These are phyloP conservation scores for Pseudorhiza aurosa DNA, from an alignment of 30 jellyfish, hydroid and myxozoan genomes.

Conservation along the genomic window DNA sequence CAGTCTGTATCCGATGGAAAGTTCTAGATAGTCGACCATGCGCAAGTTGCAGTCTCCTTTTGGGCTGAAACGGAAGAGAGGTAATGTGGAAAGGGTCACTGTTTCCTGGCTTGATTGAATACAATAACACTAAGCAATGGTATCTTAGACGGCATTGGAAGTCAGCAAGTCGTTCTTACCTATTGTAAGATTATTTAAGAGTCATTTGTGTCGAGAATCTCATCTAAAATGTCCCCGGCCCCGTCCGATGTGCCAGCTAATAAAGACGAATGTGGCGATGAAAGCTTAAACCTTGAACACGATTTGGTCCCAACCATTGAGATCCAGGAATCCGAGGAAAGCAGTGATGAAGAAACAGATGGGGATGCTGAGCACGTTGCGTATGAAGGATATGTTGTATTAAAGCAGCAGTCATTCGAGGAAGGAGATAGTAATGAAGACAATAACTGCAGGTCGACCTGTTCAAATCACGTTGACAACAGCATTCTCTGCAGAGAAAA, in stretches of 20 bases:
- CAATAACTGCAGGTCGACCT: no score
- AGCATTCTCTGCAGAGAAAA: no score
- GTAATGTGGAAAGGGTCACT: neutral
- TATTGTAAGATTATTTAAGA: neutral
- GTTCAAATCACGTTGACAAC: no score
- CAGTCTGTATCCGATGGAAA: neutral
- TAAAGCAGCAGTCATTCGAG: constrained; percentile 17
- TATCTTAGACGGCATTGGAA: neutral
- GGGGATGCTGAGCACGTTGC: neutral
- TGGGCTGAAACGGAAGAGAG: neutral
- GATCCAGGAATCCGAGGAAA: constrained; percentile 3
- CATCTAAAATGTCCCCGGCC: constrained; percentile 38
- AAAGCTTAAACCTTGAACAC: neutral
- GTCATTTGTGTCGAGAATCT: neutral
- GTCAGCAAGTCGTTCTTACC: neutral
- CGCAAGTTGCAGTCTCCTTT: neutral
- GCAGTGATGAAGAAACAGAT: constrained; percentile 28
- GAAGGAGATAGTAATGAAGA: neutral
- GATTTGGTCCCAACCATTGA: neutral
- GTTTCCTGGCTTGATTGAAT: neutral
- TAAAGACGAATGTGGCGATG: constrained; percentile 7
- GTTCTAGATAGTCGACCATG: constrained; percentile 14
- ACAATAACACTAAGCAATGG: neutral
- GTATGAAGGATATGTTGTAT: constrained; percentile 16
- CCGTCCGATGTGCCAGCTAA: constrained; percentile 46